Evolutionary conservation across 2,797 vertebrate genomes (phyloP).

Genomic region (Acanthopagrus latus): DNA sequence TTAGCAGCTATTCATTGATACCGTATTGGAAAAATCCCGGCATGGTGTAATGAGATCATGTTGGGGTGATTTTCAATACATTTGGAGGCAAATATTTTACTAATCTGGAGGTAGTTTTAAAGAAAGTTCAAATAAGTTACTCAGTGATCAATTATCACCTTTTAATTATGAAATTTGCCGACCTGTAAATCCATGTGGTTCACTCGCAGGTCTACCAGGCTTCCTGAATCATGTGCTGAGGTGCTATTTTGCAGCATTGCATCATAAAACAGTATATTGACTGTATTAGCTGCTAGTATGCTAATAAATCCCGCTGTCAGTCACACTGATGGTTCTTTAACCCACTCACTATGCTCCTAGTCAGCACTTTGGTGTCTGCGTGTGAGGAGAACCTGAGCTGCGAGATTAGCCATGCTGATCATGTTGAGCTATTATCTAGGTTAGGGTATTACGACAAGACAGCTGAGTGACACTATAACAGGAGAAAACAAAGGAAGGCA

Average conservation of each 20-base stretch:
- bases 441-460: slow-evolving; percentile 75
- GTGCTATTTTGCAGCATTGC: not conserved
- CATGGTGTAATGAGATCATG: too few relatives aligned
- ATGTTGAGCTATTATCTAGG: slow-evolving; percentile 78
- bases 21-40: too few relatives aligned
- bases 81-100: too few relatives aligned
- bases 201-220: not conserved
- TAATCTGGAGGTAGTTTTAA: too few relatives aligned
- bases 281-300: slow-evolving; percentile 30
- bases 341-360: slow-evolving; percentile 52
- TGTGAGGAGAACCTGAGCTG: slow-evolving; percentile 74
- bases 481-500: slow-evolving; percentile 30
- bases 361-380: slow-evolving; percentile 73
- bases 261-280: slow-evolving; percentile 6
- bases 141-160: too few relatives aligned
- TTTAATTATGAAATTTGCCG: too few relatives aligned
- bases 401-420: slow-evolving; percentile 82
- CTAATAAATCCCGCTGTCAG: slow-evolving; percentile 56
- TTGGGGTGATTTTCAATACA: too few relatives aligned
- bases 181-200: not conserved
- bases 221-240: not conserved
- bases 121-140: too few relatives aligned
- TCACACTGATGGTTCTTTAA: slow-evolving; percentile 66
- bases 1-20: too few relatives aligned
- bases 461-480: slow-evolving; percentile 45